Conservation (phyloP, 2,888 invertebrate genomes). For the Teinopalpus imperialis region DNA sequence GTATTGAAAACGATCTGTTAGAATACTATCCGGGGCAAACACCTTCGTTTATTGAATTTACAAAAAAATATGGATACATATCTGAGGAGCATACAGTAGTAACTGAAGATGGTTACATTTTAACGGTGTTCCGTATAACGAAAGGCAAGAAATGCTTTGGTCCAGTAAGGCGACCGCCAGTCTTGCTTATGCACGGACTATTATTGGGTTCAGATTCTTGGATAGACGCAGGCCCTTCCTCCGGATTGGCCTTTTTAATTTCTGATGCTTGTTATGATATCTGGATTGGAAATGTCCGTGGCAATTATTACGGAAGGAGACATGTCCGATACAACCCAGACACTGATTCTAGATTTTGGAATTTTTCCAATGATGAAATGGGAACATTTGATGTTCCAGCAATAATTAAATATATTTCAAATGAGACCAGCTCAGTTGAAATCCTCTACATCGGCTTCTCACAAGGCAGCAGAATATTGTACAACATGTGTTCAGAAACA, state of each 20-base stretch:
- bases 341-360: slow-evolving; percentile 69
- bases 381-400: slow-evolving; percentile 89
- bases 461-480: slow-evolving; percentile 85
- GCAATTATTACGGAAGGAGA: slow-evolving; percentile 72
- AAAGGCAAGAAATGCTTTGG: slow-evolving; percentile 41
- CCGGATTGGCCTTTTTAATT: slow-evolving; percentile 42
- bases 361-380: slow-evolving; percentile 85
- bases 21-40: slow-evolving; percentile 21
- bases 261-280: slow-evolving; percentile 44
- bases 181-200: slow-evolving; percentile 61
- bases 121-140: slow-evolving; percentile 50
- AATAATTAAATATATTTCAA: slow-evolving; percentile 53
- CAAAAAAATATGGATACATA: slow-evolving; percentile 44
- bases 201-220: slow-evolving; percentile 56
- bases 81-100: slow-evolving; percentile 51
- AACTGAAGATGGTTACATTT: slow-evolving; percentile 59
- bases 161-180: slow-evolving; percentile 41
- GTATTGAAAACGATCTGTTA: too few species aligned
- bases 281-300: slow-evolving; percentile 53
- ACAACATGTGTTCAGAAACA: slow-evolving; percentile 84
- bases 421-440: slow-evolving; percentile 42
- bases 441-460: slow-evolving; percentile 86
- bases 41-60: slow-evolving; percentile 44
- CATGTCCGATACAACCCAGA: slow-evolving; percentile 66
- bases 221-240: slow-evolving; percentile 54